These are phyloP conservation scores for Hirtodrosophila alboralis DNA, from an alignment of 2,888 invertebrate species.

Conservation along the genomic window DNA sequence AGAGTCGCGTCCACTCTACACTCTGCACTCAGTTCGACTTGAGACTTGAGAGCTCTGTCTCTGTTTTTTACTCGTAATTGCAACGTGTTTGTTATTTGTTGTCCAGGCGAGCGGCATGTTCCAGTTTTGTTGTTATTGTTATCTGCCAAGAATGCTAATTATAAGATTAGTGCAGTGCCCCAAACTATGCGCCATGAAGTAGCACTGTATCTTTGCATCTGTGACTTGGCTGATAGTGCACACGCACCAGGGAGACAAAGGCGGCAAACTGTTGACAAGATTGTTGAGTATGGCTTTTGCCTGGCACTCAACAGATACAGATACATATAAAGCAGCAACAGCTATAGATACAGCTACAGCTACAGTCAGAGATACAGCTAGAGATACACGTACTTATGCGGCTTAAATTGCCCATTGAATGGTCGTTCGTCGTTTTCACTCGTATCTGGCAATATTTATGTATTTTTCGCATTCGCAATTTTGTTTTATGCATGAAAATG, in stretches of 20 bases:
- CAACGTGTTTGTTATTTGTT: conserved; percentile 79
- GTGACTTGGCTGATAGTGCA: conserved; percentile 51
- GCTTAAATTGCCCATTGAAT: conserved; percentile 16
- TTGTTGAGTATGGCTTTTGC: conserved; percentile 33
- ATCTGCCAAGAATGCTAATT: conserved; percentile 81
- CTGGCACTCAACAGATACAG: conserved; percentile 30
- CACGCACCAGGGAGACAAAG: conserved; percentile 56
- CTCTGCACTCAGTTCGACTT: conserved; percentile 6
- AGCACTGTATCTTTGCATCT: conserved; percentile 47
- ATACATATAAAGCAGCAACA: too few relatives aligned
- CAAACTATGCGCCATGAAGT: conserved; percentile 20
- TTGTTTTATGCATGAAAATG: conserved; percentile 26
- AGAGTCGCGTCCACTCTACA: conserved; percentile 51
- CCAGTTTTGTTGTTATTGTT: conserved; percentile 58
- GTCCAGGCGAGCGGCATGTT: conserved; percentile 53
- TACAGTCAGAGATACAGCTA: conserved; percentile 8
- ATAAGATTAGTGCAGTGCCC: conserved; percentile 68
- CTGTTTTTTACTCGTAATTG: conserved; percentile 59
- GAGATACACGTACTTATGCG: conserved; percentile 9
- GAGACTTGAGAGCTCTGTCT: conserved; percentile 10
- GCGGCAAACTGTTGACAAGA: conserved; percentile 61
- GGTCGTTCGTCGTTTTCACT: conserved; percentile 14
- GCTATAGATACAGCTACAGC: conserved; percentile 9
- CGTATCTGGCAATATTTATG: conserved; percentile 25
- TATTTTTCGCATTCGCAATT: conserved; percentile 31